Percentiles rank a stretch among this genome's conserved stretches.
phyloP scores from a whole-genome alignment of 2,113 vertebrate genomes.

The Peromyscus maniculatus region DNA sequence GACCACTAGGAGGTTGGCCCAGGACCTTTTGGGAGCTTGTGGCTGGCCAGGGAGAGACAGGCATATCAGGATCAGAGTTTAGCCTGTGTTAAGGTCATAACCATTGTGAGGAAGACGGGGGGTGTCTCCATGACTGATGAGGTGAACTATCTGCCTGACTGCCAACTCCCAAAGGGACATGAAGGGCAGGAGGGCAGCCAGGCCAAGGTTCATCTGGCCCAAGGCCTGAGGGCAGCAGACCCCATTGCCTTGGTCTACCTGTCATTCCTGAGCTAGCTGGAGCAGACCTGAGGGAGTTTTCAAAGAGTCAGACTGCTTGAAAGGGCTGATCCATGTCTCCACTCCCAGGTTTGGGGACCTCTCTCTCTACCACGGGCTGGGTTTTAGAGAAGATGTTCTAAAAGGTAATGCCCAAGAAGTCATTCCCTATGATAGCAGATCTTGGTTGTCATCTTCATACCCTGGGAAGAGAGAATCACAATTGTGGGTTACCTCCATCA shows the following conservation, averaged over 20 bases:
- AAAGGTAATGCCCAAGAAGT: not conserved
- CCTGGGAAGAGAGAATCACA: not conserved
- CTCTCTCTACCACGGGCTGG: not conserved
- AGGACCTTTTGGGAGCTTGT: not conserved
- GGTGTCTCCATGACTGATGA: not conserved
- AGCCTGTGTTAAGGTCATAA: not conserved
- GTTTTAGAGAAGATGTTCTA: not conserved
- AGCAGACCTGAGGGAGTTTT: not conserved
- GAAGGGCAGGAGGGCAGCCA: not conserved
- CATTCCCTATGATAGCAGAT: not conserved
- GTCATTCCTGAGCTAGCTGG: not conserved
- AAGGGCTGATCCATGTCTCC: not conserved
- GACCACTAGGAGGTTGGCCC: not conserved
- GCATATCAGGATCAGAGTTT: not conserved
- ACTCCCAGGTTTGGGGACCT: not conserved
- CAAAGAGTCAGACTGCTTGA: rapidly evolving
- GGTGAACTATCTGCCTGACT: not conserved
- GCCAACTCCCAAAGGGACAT: not conserved
- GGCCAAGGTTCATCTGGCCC: not conserved
- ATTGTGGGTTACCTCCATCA: not conserved
- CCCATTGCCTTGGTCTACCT: no score
- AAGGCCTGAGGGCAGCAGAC: not conserved
- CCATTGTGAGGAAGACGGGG: not conserved
- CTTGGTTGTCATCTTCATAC: not conserved
- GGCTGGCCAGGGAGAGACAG: not conserved